Evolutionary conservation across 1,140 invertebrate genomes (phyloP).

Genomic region (Probaryconus sp.): DNA sequence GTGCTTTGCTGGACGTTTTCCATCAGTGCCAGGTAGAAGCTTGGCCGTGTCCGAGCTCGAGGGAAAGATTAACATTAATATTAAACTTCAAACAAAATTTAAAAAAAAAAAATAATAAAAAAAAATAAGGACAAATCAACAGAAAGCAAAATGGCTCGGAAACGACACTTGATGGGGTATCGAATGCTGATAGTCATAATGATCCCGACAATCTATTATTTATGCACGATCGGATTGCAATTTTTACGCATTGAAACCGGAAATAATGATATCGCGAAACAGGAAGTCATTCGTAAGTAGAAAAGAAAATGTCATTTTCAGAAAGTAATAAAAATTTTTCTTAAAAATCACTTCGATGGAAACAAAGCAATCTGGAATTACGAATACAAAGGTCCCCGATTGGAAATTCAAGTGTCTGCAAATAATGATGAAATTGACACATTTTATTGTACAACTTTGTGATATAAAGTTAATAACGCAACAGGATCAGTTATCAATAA

Average conservation of each 20-base stretch:
- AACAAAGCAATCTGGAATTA: too few species aligned
- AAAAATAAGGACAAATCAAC: too few species aligned
- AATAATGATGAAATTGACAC: neutral
- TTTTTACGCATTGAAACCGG: conserved; percentile 18
- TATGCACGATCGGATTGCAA: conserved; percentile 54
- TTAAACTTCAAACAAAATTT: too few species aligned
- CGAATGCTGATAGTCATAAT: conserved; percentile 67
- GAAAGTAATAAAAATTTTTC: too few species aligned
- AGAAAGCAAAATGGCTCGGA: conserved; percentile 69
- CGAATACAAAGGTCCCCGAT: too few species aligned
- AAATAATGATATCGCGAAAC: neutral
- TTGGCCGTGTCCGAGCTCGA: neutral
- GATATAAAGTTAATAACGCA: too few species aligned
- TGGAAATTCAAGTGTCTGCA: too few species aligned
- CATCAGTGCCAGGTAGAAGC: conserved; percentile 17
- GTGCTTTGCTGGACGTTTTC: neutral
- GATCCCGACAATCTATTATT: conserved; percentile 68
- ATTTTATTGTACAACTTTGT: too few species aligned
- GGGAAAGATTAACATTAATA: too few species aligned
- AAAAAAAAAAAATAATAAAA: too few species aligned
- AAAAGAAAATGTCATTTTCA: too few species aligned
- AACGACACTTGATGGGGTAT: conserved; percentile 64
- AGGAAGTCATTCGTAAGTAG: conserved; percentile 24
- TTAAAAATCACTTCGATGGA: neutral
- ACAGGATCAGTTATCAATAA: too few species aligned